phyloP scores from a whole-genome alignment of 2,888 invertebrate species.

The Lasioglossum morio region DNA sequence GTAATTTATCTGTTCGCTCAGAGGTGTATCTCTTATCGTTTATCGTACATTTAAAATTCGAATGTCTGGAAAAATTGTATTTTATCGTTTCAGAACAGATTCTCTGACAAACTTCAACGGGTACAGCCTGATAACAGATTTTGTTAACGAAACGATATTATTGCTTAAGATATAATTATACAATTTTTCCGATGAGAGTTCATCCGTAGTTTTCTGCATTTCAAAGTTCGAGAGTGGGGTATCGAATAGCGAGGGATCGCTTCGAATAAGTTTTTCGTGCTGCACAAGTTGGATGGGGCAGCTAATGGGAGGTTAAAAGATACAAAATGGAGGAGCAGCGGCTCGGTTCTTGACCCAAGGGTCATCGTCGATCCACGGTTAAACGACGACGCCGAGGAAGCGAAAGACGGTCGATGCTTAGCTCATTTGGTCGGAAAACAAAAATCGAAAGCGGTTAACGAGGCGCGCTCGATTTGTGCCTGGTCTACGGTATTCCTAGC shows the following conservation, averaged over 20 bases:
- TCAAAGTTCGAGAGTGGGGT: not conserved
- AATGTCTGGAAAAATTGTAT: not conserved
- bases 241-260: not conserved
- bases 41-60: not conserved
- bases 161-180: too few species aligned
- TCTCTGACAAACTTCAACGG: not conserved
- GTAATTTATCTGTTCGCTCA: not conserved
- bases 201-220: not conserved
- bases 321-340: not conserved
- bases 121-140: too few species aligned
- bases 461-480: slow-evolving; percentile 24
- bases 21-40: not conserved
- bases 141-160: too few species aligned
- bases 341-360: not conserved
- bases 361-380: not conserved
- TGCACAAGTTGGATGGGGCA: not conserved
- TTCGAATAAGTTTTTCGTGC: not conserved
- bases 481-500: not conserved
- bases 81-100: not conserved
- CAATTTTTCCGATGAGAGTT: not conserved
- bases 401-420: not conserved
- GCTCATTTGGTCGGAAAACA: slow-evolving; percentile 4
- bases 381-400: slow-evolving; percentile 1
- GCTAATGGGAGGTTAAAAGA: not conserved
- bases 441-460: slow-evolving; percentile 39